Base-by-base conservation (phyloP, 2,113 vertebrate species). In the Hoplias malabaricus region DNA sequence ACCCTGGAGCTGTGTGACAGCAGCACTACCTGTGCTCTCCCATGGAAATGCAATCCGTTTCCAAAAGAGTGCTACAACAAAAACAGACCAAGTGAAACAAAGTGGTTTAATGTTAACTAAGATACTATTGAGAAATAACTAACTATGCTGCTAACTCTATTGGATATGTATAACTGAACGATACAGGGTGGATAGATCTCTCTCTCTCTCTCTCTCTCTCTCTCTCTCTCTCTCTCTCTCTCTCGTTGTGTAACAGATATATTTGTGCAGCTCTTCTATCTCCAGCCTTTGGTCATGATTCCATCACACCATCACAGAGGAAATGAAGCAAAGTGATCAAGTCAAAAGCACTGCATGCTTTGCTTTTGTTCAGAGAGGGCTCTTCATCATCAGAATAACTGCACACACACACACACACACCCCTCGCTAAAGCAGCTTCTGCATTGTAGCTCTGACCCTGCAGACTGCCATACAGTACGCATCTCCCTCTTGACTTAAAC, bases 351-450 rank as follows among this genome's bases (percentile, higher is more conserved):
- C 31, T 50, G 46, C 62, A 59, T 29, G 36, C n/a, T 57, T 33
- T 48, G 38, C 61, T 40, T 74, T 65, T 7, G n/a, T 66, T 73
- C 46, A 19, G 21, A 27, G n/a, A 31, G 6, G 50, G 16, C 29
- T 53, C n/a, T 63, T 43, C 25, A 62, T 74, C 31, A 69, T 73
- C 69, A 78, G 36, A 69, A 74, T 70, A 69, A 75, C 43, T 25
- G 57, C 14, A 54, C 50, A 67, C 57, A 61, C 57, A 61, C 29
- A 33, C 13, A 33, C 27, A 33, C 56, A 25, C 40, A 33, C 34
- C 31, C 34, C 42, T 62, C 14, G 50, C 11, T 42, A 2, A 5
- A 34, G 23, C 12, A 54, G 63, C 9, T 50, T 53, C 23, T 29
- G 63, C 19, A 40, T 34, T 29, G 40, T 53, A 66, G 23, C 7